Evolutionary conservation across 2,113 vertebrate genomes (phyloP).

Genomic region (Pontoporia blainvillei): DNA sequence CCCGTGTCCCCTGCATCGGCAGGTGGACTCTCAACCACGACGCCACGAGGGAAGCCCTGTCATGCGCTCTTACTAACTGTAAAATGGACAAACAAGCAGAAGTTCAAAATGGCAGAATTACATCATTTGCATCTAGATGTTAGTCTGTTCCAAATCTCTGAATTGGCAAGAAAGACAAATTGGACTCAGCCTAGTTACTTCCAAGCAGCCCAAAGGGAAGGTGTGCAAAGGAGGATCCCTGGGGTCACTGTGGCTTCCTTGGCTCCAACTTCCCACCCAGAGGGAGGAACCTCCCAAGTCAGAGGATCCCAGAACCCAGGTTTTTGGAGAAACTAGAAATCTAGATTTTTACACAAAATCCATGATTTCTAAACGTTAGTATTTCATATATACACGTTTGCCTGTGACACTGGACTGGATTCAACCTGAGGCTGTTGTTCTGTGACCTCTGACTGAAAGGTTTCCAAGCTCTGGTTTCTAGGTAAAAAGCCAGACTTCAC

Average conservation of each 20-base stretch:
- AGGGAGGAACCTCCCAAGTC: background rate
- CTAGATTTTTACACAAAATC: background rate
- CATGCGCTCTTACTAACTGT: background rate
- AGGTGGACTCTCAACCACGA: no score
- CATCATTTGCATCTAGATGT: background rate
- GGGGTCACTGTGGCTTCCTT: background rate
- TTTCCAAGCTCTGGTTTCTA: background rate
- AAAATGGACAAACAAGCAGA: background rate
- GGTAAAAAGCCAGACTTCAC: background rate
- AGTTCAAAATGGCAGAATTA: background rate
- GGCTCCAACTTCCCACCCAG: accelerated
- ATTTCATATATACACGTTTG: background rate
- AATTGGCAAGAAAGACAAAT: background rate
- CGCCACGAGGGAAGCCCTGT: no score
- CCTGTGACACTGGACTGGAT: background rate
- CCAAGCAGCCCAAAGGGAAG: background rate
- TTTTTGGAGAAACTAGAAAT: background rate
- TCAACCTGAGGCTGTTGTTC: background rate
- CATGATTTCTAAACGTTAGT: background rate
- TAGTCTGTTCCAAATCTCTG: background rate
- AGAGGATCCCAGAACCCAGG: background rate
- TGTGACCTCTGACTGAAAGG: background rate
- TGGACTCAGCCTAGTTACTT: background rate
- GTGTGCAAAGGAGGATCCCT: background rate
- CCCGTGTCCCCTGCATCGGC: no score